Evolutionary conservation across 1,140 invertebrate species (phyloP), one percentile per base, ranked within the genome.

Genomic region (Pissodes strobi): DNA sequence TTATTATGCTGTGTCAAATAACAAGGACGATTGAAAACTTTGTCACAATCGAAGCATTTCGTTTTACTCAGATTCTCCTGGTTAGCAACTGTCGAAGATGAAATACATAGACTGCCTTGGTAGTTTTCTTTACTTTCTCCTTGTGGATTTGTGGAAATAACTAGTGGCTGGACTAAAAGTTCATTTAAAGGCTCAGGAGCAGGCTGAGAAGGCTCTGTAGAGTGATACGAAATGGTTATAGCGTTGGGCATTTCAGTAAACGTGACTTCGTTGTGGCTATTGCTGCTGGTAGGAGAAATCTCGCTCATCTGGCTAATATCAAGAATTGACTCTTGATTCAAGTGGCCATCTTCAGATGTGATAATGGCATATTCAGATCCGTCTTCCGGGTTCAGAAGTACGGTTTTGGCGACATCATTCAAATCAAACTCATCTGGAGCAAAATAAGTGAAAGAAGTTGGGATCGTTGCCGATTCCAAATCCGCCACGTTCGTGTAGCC

Each of bases 1-100:
- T 93, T 93, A 77, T 92, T 92, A 79, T 94, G 93, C 76, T 94
- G 92, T 25, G 91, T 94, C 15, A 94, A 79, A 74, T 94, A 94
- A 74, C 92, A 94, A 17, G 88, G 86, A 70, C 91, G 91, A 75
- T 90, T 91, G 80, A 94, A 95, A 2, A 87, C 77, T 76, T 94
- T 94, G 72, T 90, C 86, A 78, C 92, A 94, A 69, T 91, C 87
- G 66, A 87, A 83, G 77, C 92, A 95, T 77, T 89, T 90, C 74
- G 90, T 84, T 15, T 83, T 72, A 0, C 71, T 66, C 34, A 45
- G 22, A 9, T 57, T 70, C 21, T 30, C 68, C 69, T 13, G 37
- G 53, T 25, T 39, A 17, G 55, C 23, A 8, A 61, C 52, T 0
- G n/a, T n/a, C n/a, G 69, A 66, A 9, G 72, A 69, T n/a, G 68